Conservation (phyloP, 1,140 invertebrate genomes). For the Linepithema humile region DNA sequence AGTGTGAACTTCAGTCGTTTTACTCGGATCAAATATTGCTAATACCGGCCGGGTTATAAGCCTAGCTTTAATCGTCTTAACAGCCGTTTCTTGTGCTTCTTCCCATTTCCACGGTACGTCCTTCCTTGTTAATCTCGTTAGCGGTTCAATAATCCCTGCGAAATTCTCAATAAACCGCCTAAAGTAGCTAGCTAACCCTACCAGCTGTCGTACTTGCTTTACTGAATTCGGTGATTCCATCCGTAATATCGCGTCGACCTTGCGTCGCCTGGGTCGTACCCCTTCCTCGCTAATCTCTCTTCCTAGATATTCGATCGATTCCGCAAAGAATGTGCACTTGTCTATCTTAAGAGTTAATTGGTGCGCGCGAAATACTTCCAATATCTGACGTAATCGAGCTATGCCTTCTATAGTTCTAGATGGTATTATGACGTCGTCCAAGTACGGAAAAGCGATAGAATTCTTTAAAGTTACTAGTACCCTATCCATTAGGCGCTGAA, state of each 20-base stretch:
- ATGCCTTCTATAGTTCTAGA: neutral
- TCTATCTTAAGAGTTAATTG: neutral
- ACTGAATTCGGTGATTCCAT: neutral
- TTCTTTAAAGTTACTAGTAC: neutral
- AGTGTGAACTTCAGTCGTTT: neutral
- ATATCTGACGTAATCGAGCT: neutral
- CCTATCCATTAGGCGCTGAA: neutral
- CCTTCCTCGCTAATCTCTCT: neutral
- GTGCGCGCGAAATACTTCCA: neutral
- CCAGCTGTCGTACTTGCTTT: neutral
- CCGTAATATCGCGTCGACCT: neutral
- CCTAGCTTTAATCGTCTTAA: neutral
- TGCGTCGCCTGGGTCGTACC: neutral
- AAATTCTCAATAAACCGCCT: neutral
- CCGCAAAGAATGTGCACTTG: neutral
- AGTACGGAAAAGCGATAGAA: neutral
- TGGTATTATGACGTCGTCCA: constrained; percentile 19
- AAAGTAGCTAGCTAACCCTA: neutral
- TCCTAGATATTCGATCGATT: neutral
- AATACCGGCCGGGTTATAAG: neutral
- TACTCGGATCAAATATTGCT: neutral
- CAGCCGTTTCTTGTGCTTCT: neutral
- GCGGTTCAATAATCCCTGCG: neutral
- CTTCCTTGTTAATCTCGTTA: neutral
- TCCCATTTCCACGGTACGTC: neutral